A percentile compares a stretch with the other conserved stretches of the same genome.
phyloP scores from a whole-genome alignment of 2,113 vertebrate genomes.

The Lota lota region DNA sequence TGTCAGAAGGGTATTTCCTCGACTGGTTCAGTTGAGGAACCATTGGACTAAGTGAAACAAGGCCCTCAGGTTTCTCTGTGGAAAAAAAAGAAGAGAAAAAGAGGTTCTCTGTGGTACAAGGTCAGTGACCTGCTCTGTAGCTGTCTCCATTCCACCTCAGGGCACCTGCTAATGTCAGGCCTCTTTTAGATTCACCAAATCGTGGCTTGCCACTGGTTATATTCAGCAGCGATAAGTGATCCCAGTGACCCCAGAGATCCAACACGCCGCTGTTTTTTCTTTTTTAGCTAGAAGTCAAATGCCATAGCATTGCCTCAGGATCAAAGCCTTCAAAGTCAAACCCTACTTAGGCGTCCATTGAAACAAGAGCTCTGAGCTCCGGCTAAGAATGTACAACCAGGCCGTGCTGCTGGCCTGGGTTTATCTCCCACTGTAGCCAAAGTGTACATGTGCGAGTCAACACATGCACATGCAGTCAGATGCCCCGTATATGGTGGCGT shows the following conservation, averaged over 20 bases:
- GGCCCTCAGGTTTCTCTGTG: slow-evolving; percentile 59
- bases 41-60: slow-evolving; percentile 63
- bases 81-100: slow-evolving; percentile 54
- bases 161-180: slow-evolving; percentile 80
- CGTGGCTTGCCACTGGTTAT: slow-evolving; percentile 76
- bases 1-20: slow-evolving; percentile 21
- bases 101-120: slow-evolving; percentile 74
- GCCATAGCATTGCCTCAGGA: slow-evolving; percentile 75
- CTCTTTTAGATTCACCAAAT: slow-evolving; percentile 77
- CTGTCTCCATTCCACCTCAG: slow-evolving; percentile 75
- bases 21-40: slow-evolving; percentile 43
- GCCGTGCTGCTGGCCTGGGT: slow-evolving; percentile 58
- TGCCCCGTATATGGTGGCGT: background rate
- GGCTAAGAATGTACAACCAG: slow-evolving; percentile 60
- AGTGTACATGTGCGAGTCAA: slow-evolving; percentile 5
- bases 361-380: slow-evolving; percentile 72
- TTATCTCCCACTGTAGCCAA: slow-evolving; percentile 44
- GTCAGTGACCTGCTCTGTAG: slow-evolving; percentile 76
- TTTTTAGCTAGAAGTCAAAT: slow-evolving; percentile 77
- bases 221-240: slow-evolving; percentile 78
- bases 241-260: slow-evolving; percentile 74
- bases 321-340: slow-evolving; percentile 79
- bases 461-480: slow-evolving; percentile 6
- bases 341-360: slow-evolving; percentile 76
- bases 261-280: slow-evolving; percentile 68